These are phyloP conservation scores for Anthoscopus minutus DNA, from an alignment of 2,113 vertebrate species.

Conservation along the genomic window DNA sequence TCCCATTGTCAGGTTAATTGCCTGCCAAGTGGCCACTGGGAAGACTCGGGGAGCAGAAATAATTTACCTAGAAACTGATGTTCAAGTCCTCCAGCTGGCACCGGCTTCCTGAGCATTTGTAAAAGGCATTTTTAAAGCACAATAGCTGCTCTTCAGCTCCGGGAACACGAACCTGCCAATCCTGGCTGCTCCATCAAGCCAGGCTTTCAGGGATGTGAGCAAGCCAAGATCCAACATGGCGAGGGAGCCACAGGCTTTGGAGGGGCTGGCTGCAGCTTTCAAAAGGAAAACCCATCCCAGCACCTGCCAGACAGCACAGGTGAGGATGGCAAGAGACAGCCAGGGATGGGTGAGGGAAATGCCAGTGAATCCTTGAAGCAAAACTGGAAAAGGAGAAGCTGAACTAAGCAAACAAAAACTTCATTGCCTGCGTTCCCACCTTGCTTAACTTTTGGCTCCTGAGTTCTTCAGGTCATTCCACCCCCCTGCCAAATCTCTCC, in stretches of 20 bases:
- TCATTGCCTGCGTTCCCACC: accelerated
- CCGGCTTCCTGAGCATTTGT: neutral
- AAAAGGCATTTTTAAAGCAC: neutral
- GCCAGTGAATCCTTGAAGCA: neutral
- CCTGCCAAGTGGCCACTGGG: neutral
- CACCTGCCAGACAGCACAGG: neutral
- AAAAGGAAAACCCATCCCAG: neutral
- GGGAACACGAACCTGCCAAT: neutral
- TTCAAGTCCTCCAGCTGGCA: neutral
- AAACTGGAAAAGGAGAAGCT: neutral
- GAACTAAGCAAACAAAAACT: neutral
- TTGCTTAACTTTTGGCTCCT: neutral
- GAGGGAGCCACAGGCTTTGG: neutral
- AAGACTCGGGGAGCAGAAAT: neutral
- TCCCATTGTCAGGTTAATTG: conserved; percentile 35
- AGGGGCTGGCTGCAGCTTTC: neutral
- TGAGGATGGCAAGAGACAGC: neutral
- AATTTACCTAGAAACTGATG: neutral
- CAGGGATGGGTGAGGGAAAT: neutral
- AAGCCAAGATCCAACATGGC: neutral
- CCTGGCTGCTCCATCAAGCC: neutral
- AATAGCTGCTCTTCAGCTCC: neutral
- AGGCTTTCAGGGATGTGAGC: neutral
- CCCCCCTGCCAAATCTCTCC: neutral
- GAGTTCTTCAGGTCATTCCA: neutral